Evolutionary conservation across 2,797 vertebrate genomes (phyloP).

Genomic region (Sphaeramia orbicularis): DNA sequence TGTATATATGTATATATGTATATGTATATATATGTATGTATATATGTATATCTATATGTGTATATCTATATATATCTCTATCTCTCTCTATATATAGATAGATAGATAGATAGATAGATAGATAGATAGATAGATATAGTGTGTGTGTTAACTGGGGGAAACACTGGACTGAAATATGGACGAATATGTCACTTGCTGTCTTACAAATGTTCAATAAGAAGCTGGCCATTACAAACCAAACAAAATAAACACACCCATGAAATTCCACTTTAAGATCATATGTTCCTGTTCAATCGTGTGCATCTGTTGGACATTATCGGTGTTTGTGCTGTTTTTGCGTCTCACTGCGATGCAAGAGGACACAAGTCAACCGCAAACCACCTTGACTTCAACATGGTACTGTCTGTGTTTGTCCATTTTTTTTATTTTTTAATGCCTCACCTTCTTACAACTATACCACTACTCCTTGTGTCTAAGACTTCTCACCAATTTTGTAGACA

Average conservation of each 20-base stretch:
- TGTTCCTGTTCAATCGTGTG: slow-evolving; percentile 49
- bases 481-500: slow-evolving; percentile 78
- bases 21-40: no score
- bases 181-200: slow-evolving; percentile 68
- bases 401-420: slow-evolving; percentile 64
- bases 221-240: slow-evolving; percentile 38
- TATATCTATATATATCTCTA: no score
- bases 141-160: no score
- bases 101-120: no score
- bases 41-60: no score
- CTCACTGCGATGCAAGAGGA: slow-evolving; percentile 81
- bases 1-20: no score
- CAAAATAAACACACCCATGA: slow-evolving; percentile 34
- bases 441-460: slow-evolving; percentile 80
- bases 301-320: slow-evolving; percentile 62
- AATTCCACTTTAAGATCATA: slow-evolving; percentile 57
- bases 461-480: slow-evolving; percentile 74
- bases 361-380: slow-evolving; percentile 80
- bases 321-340: slow-evolving; percentile 78
- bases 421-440: slow-evolving; percentile 23
- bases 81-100: no score
- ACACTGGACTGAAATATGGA: slow-evolving; percentile 76
- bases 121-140: neutral
- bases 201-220: slow-evolving; percentile 45
- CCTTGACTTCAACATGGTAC: slow-evolving; percentile 85